These are phyloP conservation scores for Fregetta grallaria DNA, from an alignment of 2,113 vertebrate genomes.

Conservation along the genomic window DNA sequence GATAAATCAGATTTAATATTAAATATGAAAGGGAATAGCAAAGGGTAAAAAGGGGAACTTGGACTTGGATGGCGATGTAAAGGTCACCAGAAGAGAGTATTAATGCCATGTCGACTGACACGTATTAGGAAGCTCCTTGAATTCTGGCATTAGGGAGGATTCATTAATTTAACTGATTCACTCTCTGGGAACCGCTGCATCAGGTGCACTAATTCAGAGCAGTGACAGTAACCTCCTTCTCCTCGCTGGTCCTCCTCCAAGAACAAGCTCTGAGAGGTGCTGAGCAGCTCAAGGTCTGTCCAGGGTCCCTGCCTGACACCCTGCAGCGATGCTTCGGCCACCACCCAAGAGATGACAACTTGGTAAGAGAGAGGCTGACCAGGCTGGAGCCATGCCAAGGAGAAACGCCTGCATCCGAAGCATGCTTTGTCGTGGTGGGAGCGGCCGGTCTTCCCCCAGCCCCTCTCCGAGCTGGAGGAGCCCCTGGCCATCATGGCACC, in stretches of 20 bases:
- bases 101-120: not conserved
- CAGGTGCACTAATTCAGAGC: not conserved
- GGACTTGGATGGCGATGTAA: not conserved
- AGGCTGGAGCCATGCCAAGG: not conserved
- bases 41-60: not conserved
- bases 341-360: not conserved
- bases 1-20: not conserved
- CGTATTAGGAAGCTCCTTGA: not conserved
- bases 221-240: not conserved
- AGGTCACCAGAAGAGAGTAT: not conserved
- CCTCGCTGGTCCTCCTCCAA: not conserved
- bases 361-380: not conserved
- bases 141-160: not conserved
- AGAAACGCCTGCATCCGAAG: accelerated
- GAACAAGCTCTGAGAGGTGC: not conserved
- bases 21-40: not conserved
- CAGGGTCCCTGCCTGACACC: not conserved
- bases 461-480: not conserved
- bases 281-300: accelerated
- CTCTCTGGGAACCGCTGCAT: not conserved
- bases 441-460: not conserved
- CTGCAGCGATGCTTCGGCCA: not conserved
- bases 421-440: not conserved
- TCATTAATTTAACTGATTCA: not conserved
- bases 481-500: accelerated